Evolutionary conservation across 2,888 invertebrate species (phyloP), one percentile per base, ranked within the genome.

Genomic region (Rutpela maculata): DNA sequence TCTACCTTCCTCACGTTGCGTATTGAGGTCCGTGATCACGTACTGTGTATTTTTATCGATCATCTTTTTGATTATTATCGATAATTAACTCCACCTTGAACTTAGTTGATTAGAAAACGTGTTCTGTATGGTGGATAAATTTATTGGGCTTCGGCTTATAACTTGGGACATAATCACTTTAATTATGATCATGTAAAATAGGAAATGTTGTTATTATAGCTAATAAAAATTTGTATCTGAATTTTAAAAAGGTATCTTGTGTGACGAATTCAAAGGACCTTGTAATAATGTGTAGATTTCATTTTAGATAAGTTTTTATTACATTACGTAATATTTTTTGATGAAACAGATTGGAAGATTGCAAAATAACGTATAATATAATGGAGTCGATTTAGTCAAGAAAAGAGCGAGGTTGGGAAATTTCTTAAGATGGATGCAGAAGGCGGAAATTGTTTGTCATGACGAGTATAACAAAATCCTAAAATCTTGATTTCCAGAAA

Each of bases 31-130:
- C 31, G 60, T 57, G 38, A 70, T 70, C 70, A 70, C 70, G 70
- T 70, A 70, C 57, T 78, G 62, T 75, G 73, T 68, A 79, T 81
- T 84, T 82, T 85, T 84, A 85, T 84, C 85, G 85, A 86, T 85
- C 83, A 86, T 85, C 83, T 84, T 84, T 84, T 84, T 80, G 86
- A 86, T 86, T 85, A 85, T 84, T 85, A 86, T 86, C 85, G 84
- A 86, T 85, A 85, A 86, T 85, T 86, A 85, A 79, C 82, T 84
- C 82, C 79, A 83, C 84, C 85, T 86, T 84, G 85, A 84, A 84
- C 83, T 77, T 78, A 75, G 82, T 85, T 85, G 85, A 85, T 86
- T 86, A 86, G 84, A 85, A 84, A 85, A 85, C 85, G 85, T 84
- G 84, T 78, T 81, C 75, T 72, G 76, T 77, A 75, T 67, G 74